Conservation (phyloP, 2,888 invertebrate genomes). For the Polia nebulosa region DNA sequence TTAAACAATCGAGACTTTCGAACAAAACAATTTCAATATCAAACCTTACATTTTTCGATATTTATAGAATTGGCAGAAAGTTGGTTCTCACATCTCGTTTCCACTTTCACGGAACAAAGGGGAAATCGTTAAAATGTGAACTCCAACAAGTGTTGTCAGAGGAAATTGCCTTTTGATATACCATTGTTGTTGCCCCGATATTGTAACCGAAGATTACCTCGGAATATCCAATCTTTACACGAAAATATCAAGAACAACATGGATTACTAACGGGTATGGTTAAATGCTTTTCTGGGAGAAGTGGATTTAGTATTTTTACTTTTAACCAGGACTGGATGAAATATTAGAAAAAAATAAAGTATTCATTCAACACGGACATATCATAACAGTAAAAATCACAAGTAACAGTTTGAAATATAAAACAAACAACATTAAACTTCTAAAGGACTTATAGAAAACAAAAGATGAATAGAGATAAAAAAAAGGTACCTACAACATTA, state of each 20-base stretch:
- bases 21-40: constrained; percentile 28
- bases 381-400: no score
- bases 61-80: constrained; percentile 24
- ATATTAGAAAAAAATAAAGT: no score
- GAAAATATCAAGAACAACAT: constrained; percentile 3
- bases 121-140: constrained; percentile 64
- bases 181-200: constrained; percentile 61
- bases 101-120: constrained; percentile 32
- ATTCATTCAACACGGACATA: no score
- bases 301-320: background rate
- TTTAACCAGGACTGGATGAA: background rate
- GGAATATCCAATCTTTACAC: constrained; percentile 9
- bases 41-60: background rate
- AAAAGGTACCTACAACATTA: no score
- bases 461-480: background rate
- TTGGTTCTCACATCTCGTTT: constrained; percentile 36
- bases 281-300: background rate
- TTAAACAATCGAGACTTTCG: background rate
- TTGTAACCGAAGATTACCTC: constrained; percentile 48
- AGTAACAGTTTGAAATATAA: no score
- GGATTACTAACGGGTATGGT: background rate
- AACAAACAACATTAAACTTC: no score
- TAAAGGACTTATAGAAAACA: no score
- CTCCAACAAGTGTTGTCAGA: constrained; percentile 63
- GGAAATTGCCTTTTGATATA: constrained; percentile 70